A percentile compares a stretch with the other conserved stretches of the same genome.
These are phyloP conservation scores for Capra hircus DNA, from an alignment of 2,113 vertebrate species.

Conservation along the genomic window DNA sequence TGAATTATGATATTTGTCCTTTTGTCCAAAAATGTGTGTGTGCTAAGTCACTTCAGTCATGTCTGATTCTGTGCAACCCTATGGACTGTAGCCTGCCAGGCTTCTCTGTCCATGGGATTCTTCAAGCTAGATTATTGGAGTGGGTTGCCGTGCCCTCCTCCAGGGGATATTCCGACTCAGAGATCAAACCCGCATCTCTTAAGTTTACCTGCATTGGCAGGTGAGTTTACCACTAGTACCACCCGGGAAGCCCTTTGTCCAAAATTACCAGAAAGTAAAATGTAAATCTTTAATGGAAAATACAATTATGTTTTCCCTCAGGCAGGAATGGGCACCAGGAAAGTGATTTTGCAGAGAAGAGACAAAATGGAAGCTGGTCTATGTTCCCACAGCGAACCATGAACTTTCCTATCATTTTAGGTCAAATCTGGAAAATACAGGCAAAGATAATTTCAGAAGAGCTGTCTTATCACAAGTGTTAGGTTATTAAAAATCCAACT, in stretches of 20 bases:
- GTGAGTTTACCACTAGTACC: neutral
- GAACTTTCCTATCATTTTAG: neutral
- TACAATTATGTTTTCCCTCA: neutral
- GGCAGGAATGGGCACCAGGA: no score
- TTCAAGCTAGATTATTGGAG: neutral
- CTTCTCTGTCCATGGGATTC: neutral
- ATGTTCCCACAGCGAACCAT: neutral
- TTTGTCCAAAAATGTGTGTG: neutral
- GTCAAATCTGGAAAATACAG: neutral
- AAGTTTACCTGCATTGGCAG: neutral
- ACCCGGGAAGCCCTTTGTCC: neutral
- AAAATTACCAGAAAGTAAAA: neutral
- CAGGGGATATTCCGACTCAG: neutral
- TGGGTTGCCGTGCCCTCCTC: neutral
- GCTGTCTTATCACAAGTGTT: neutral
- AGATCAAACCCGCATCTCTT: accelerated
- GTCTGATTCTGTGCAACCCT: neutral
- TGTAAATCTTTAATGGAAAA: neutral
- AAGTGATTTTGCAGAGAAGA: neutral
- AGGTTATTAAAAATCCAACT: neutral
- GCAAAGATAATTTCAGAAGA: neutral
- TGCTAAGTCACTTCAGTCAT: neutral
- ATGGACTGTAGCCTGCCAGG: neutral
- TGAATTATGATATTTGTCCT: neutral
- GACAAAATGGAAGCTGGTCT: no score